Conservation (phyloP, 2,797 vertebrate genomes). For the Parauchenoglanis ngamensis region DNA sequence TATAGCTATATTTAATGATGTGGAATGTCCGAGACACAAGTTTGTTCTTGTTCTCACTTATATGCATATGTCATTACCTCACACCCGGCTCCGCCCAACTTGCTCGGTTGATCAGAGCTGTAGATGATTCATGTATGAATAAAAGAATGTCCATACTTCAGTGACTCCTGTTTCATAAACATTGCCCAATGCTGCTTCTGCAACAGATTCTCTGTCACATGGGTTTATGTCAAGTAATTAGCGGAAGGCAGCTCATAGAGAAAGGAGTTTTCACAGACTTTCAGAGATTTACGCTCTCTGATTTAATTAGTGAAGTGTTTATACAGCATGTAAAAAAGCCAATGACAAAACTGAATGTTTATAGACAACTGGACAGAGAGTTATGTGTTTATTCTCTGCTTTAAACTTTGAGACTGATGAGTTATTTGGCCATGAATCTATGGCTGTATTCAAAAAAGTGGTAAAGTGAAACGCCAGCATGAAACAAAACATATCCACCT, state of each 20-base stretch:
- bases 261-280: conserved; percentile 1
- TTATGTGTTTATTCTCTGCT: not conserved
- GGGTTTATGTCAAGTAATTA: not conserved
- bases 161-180: not conserved
- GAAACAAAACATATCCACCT: not conserved
- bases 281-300: not conserved
- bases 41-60: not conserved
- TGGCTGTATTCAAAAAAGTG: not conserved
- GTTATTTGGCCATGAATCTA: not conserved
- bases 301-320: not conserved
- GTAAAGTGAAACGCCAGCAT: not conserved
- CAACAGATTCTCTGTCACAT: not conserved
- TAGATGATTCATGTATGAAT: not conserved
- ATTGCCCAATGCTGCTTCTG: conserved; percentile 10
- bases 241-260: conserved; percentile 1
- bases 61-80: too few species aligned
- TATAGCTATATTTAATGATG: too few species aligned
- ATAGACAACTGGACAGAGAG: not conserved
- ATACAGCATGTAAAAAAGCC: not conserved
- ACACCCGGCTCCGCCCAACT: too few species aligned
- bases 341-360: not conserved
- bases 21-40: too few species aligned
- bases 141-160: not conserved
- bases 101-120: not conserved
- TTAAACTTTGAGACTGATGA: not conserved